Conservation (phyloP, 2,113 vertebrate species). For the zebrafish (Danio rerio) region GRCz12tu NC_133199.1:43575001-43575500, state of each 20-base stretch:
- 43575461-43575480: conserved; percentile 52
- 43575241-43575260: conserved; percentile 11
- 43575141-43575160: no score
- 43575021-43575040: no score
- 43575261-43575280: conserved; percentile 17
- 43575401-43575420: conserved; percentile 59
- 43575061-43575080: no score
- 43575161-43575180: background rate
- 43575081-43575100: no score
- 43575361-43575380: background rate
- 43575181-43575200: background rate
- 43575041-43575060: no score
- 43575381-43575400: background rate
- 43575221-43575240: conserved; percentile 20
- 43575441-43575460: conserved; percentile 38
- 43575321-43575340: background rate
- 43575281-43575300: conserved; percentile 10
- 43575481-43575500: conserved; percentile 79
- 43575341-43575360: conserved; percentile 6
- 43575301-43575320: conserved; percentile 16
- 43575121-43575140: no score
- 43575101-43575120: no score
- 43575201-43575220: background rate
- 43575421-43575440: conserved; percentile 62
- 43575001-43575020: background rate